Evolutionary conservation across 2,888 invertebrate genomes (phyloP), one percentile per base, ranked within the genome.

Genomic region (Drosophila hamatofila): DNA sequence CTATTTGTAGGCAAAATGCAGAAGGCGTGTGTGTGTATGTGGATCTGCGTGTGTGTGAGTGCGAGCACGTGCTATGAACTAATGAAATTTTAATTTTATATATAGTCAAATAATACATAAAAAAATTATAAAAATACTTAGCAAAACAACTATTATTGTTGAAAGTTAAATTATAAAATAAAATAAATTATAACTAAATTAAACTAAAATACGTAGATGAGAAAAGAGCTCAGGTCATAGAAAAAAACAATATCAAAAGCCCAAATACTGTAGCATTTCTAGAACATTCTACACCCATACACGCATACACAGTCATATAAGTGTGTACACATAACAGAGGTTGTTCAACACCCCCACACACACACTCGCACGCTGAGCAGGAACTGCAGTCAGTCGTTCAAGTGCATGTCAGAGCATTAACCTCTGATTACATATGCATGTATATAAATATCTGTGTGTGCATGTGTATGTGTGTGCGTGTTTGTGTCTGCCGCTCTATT

Each of bases 341-440:
- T 27, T 25, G 23, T 8, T 21, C 27, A 12, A 35, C 61, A 44
- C 76, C 46, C 66, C 58, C 51, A 21, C 51, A 12, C 76, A 48
- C 46, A 9, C 25, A 46, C 23, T 7, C 25, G 6, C 48, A 48
- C 11, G n/a, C 7, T 12, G n/a, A 62, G 65, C 75, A 75, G 54
- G 37, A 54, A 37, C 78, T 78, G 81, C 72, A 88, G 89, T 91
- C 85, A 91, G 91, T 91, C 91, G 90, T 90, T 90, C 90, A 90
- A 90, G 90, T 90, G 90, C 90, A 90, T 84, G 84, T 80, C 85
- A 90, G 91, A 89, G 89, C 90, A 72, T 91, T 90, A 83, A 90
- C 90, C 90, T 80, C 83, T 79, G 60, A 44, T 63, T 56, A 39
- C 59, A 23, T 42, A 67, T 35, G 59, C 27, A 48, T 33, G 37